Evolutionary conservation across 2,113 vertebrate species (phyloP).

Genomic region (Casuarius casuarius): DNA sequence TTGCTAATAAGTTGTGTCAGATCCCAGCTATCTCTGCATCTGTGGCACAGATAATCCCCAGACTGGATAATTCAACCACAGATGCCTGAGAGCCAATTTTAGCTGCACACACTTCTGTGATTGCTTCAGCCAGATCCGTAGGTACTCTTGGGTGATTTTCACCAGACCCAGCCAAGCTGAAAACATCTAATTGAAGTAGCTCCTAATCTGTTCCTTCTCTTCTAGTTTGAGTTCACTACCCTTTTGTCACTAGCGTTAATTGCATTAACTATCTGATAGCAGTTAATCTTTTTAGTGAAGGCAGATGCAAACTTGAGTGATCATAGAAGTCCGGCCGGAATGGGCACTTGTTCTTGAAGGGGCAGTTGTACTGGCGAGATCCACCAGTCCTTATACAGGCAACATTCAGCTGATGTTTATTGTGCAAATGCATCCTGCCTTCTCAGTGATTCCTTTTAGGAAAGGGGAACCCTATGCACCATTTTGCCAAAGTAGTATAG

Average conservation of each 20-base stretch:
- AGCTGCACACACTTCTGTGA: not conserved
- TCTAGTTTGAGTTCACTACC: not conserved
- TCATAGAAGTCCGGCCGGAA: not conserved
- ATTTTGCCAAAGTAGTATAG: not conserved
- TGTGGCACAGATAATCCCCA: constrained; percentile 22
- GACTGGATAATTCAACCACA: constrained; percentile 1
- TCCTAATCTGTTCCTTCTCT: not conserved
- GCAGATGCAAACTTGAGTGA: not conserved
- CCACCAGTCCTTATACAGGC: not conserved
- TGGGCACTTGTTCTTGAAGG: not conserved
- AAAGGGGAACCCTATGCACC: not conserved
- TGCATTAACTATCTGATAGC: not conserved
- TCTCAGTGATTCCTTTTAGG: not conserved
- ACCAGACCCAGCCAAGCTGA: not conserved
- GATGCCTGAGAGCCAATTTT: not conserved
- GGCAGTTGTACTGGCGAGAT: not conserved
- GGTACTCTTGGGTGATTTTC: not conserved
- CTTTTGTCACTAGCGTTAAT: not conserved
- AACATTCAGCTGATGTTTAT: not conserved
- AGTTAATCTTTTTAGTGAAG: constrained; percentile 23
- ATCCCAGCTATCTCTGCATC: not conserved
- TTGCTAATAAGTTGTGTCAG: not conserved
- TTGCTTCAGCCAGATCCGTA: not conserved
- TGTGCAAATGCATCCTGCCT: not conserved
- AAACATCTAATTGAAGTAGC: constrained; percentile 7